Evolutionary conservation across 2,797 vertebrate genomes (phyloP).

Genomic region (Cottoperca gobio): DNA sequence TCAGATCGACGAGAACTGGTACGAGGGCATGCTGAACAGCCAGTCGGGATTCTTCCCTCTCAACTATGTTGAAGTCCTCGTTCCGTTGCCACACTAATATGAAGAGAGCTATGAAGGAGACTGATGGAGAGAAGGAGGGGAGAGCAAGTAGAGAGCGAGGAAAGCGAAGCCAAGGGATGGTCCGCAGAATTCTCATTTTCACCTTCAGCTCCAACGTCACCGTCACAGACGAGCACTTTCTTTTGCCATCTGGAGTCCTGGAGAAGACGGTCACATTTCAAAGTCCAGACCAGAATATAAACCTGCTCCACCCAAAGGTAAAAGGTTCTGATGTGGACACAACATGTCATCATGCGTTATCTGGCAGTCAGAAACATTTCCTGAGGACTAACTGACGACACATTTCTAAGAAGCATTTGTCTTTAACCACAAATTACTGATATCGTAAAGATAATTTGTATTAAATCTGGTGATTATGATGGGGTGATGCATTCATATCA

Average conservation of each 20-base stretch:
- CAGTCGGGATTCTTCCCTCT: conserved; percentile 98
- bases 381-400: conserved; percentile 45
- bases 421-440: conserved; percentile 45
- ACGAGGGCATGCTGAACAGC: conserved; percentile 95
- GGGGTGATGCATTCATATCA: conserved; percentile 19
- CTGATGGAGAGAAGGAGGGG: conserved; percentile 42
- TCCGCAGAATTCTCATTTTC: conserved; percentile 64
- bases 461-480: conserved; percentile 12
- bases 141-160: conserved; percentile 50
- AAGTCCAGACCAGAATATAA: conserved; percentile 70
- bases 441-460: conserved; percentile 19
- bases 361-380: conserved; percentile 45
- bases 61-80: conserved; percentile 97
- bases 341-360: conserved; percentile 17
- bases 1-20: conserved; percentile 99
- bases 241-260: conserved; percentile 66
- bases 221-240: conserved; percentile 74
- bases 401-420: conserved; percentile 51
- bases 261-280: conserved; percentile 65
- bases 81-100: conserved; percentile 93
- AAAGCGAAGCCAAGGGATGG: conserved; percentile 64
- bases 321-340: conserved; percentile 43
- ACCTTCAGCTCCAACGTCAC: conserved; percentile 63
- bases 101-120: conserved; percentile 44
- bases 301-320: conserved; percentile 44